These are phyloP conservation scores for Micrastur ruficollis DNA, from an alignment of 2,797 vertebrate genomes.

Conservation along the genomic window DNA sequence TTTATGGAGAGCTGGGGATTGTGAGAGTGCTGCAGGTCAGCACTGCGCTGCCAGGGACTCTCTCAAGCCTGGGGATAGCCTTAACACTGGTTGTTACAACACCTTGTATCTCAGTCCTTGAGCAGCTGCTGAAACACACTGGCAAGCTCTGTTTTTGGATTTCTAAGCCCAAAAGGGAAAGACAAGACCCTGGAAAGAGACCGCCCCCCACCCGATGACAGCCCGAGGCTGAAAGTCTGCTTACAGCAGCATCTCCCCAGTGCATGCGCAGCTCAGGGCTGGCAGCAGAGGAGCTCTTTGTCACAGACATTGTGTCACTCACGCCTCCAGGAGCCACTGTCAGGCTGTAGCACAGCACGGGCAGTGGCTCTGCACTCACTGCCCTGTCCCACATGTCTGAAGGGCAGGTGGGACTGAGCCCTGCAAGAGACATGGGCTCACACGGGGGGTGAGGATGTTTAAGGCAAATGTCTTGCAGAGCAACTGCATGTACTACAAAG, in stretches of 20 bases:
- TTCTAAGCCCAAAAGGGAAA: background rate
- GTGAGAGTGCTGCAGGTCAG: background rate
- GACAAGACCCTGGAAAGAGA: background rate
- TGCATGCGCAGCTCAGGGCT: background rate
- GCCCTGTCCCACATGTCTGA: rapidly evolving
- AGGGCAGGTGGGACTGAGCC: background rate
- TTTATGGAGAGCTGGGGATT: background rate
- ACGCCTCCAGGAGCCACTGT: background rate
- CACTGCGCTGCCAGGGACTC: background rate
- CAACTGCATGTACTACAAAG: background rate
- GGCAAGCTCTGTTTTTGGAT: background rate
- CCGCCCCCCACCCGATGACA: background rate
- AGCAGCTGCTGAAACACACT: background rate
- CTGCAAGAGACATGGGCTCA: rapidly evolving
- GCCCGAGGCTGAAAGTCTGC: background rate
- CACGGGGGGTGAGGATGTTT: background rate
- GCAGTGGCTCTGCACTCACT: background rate
- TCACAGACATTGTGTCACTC: rapidly evolving
- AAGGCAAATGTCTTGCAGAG: background rate
- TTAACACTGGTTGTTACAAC: background rate
- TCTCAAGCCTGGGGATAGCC: background rate
- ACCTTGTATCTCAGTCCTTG: background rate
- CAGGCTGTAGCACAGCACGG: background rate
- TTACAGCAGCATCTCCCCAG: background rate
- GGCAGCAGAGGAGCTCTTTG: background rate